These are phyloP conservation scores for Grammomys dolichurus DNA, from an alignment of 2,113 vertebrate species.

Conservation along the genomic window DNA sequence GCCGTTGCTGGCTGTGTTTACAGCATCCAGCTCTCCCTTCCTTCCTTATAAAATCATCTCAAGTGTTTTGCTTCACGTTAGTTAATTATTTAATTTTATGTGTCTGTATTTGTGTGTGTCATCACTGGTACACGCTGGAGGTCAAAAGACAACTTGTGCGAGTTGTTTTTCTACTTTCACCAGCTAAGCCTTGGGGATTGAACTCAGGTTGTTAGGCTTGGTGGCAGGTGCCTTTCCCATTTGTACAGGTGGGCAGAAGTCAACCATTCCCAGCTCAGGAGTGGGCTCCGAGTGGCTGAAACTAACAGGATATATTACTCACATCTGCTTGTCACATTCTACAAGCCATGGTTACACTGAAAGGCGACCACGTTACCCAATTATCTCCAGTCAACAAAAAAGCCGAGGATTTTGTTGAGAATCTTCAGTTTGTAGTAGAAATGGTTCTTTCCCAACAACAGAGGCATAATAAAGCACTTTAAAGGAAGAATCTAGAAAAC, in stretches of 20 bases:
- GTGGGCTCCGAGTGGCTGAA: background rate
- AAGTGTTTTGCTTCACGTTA: background rate
- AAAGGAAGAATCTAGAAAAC: constrained; percentile 48
- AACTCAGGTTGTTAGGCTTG: background rate
- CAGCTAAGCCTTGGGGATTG: background rate
- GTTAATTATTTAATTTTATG: background rate
- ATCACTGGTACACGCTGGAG: background rate
- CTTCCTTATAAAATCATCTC: background rate
- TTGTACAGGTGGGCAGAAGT: background rate
- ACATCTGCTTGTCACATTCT: background rate
- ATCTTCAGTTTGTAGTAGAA: background rate
- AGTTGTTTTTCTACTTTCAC: background rate
- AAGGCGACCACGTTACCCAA: background rate
- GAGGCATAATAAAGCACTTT: background rate
- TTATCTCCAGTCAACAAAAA: background rate
- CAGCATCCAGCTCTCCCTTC: background rate
- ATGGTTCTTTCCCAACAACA: background rate
- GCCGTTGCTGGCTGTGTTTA: background rate
- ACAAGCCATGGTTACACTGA: background rate
- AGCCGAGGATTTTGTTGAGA: background rate
- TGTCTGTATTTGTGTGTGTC: background rate
- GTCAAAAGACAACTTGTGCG: background rate
- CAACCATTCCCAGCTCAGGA: background rate
- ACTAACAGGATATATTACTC: background rate
- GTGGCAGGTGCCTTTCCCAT: background rate